A percentile compares a stretch with the other conserved stretches of the same genome.
Conservation (phyloP, 2,888 invertebrate species). For the Hipparchia sbordonii region DNA sequence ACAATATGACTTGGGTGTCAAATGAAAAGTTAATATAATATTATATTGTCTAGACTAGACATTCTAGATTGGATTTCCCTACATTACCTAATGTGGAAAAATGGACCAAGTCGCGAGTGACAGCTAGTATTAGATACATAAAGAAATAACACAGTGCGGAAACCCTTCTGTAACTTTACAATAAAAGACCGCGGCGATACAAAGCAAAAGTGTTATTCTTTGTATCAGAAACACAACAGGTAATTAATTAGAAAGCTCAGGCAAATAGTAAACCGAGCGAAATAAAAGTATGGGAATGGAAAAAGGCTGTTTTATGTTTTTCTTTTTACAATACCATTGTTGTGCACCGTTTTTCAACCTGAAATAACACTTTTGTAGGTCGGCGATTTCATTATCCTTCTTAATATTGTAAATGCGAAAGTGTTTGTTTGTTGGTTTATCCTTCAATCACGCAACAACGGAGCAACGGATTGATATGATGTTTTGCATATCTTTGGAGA, state of each 20-base stretch:
- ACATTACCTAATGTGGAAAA: not conserved
- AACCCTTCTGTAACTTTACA: conserved; percentile 11
- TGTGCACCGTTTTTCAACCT: not conserved
- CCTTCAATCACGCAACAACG: no score
- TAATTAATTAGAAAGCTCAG: conserved; percentile 33
- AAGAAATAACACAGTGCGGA: not conserved
- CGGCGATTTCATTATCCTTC: not conserved
- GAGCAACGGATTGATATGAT: no score
- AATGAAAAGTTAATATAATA: no score
- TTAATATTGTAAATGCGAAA: no score
- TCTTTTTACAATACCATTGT: conserved; percentile 13
- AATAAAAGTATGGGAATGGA: conserved; percentile 20
- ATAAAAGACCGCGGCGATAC: conserved; percentile 6
- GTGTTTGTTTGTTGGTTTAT: no score
- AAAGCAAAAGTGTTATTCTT: conserved; percentile 19
- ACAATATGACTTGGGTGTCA: no score
- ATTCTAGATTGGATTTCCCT: no score
- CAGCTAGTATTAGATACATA: not conserved
- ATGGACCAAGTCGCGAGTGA: not conserved
- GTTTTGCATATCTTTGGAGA: no score
- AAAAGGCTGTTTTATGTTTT: conserved; percentile 6
- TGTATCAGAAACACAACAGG: conserved; percentile 23
- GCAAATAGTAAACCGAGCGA: conserved; percentile 26
- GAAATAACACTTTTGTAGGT: conserved; percentile 4
- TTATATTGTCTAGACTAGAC: no score